Evolutionary conservation across 2,113 vertebrate species (phyloP).

Genomic region (Platysternon megacephalum): DNA sequence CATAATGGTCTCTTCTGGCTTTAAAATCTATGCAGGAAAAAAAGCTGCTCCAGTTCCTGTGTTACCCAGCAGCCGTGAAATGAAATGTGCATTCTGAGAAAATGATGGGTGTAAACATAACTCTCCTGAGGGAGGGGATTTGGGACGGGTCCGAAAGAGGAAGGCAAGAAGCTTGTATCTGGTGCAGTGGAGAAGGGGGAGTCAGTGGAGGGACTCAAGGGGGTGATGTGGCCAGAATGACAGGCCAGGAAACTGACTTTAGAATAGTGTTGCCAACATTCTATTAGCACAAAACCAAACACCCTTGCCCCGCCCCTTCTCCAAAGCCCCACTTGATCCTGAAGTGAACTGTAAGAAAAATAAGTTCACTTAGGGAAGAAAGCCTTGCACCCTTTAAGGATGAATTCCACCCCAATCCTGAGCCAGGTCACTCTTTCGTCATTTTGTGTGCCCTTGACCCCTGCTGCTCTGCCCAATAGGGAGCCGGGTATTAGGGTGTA

Average conservation of each 20-base stretch:
- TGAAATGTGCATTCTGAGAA: neutral
- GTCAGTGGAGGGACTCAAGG: neutral
- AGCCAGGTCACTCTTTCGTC: neutral
- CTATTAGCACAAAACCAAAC: too few relatives aligned
- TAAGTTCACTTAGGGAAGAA: too few relatives aligned
- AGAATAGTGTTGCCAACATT: too few relatives aligned
- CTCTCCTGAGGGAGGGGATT: too few relatives aligned
- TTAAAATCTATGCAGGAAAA: neutral
- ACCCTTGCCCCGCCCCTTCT: too few relatives aligned
- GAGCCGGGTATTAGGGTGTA: fast-evolving
- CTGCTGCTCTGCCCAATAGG: fast-evolving
- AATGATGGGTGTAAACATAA: too few relatives aligned
- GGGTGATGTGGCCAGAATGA: neutral
- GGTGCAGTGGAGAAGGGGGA: too few relatives aligned
- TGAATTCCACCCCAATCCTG: neutral
- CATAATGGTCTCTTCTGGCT: neutral
- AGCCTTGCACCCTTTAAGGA: fast-evolving
- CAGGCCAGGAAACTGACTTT: neutral
- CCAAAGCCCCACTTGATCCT: too few relatives aligned
- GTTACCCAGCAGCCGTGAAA: neutral
- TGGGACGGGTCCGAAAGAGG: too few relatives aligned
- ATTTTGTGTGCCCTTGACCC: neutral
- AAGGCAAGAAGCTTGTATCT: too few relatives aligned
- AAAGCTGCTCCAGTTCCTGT: fast-evolving
- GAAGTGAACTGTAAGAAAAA: too few relatives aligned